A percentile compares a stretch with the other conserved stretches of the same genome.
These are phyloP conservation scores for Parazoanthus darwini DNA, from an alignment of 92 coral and sea anemone genomes.

Conservation along the genomic window DNA sequence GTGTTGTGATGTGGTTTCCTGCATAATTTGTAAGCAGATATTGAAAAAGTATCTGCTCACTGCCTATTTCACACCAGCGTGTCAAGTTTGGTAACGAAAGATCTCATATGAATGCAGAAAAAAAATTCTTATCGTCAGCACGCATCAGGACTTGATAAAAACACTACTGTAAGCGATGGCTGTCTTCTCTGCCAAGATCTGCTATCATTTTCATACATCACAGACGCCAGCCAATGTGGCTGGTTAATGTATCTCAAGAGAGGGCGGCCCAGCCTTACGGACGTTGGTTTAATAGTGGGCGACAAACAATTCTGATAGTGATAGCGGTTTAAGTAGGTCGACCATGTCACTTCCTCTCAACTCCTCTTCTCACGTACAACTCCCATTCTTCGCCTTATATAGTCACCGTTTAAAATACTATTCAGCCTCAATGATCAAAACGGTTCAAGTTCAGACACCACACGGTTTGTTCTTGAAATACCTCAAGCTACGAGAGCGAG, in stretches of 20 bases:
- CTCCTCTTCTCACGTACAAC: background rate
- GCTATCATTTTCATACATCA: background rate
- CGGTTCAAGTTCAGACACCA: background rate
- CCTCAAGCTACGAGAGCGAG: too few relatives aligned
- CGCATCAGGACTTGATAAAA: too few relatives aligned
- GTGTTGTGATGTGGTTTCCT: too few relatives aligned
- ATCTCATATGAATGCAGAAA: too few relatives aligned
- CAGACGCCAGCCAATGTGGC: background rate
- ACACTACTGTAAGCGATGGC: too few relatives aligned
- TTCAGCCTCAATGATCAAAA: background rate
- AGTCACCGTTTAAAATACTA: background rate
- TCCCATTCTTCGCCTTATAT: background rate
- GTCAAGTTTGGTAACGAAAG: too few relatives aligned
- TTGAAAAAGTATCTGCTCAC: too few relatives aligned
- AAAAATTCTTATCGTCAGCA: too few relatives aligned
- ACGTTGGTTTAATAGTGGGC: background rate
- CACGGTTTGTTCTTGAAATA: background rate
- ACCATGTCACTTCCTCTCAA: background rate
- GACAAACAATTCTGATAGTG: background rate
- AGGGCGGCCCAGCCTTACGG: background rate
- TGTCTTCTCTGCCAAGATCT: too few relatives aligned
- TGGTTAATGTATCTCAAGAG: background rate
- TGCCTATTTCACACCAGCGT: too few relatives aligned
- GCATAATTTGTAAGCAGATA: too few relatives aligned
- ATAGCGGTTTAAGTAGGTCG: background rate